Percentiles rank a stretch among this genome's conserved stretches.
These are phyloP conservation scores for Petrophora chlorosata DNA, from an alignment of 2,888 invertebrate genomes.

Conservation along the genomic window DNA sequence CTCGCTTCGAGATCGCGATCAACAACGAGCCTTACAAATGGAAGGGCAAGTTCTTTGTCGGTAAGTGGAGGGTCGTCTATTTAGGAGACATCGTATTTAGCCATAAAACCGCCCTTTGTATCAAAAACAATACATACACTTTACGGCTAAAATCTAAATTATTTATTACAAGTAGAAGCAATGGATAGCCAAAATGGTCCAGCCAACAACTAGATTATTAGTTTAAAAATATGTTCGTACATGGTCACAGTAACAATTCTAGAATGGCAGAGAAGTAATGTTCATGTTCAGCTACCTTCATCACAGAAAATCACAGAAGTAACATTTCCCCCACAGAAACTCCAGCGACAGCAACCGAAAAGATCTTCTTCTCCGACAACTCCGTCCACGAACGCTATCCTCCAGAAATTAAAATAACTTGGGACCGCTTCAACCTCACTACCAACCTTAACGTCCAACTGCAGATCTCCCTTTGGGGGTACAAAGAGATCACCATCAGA, in stretches of 20 bases:
- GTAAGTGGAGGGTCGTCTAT: conserved; percentile 83
- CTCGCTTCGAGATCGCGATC: conserved; percentile 93
- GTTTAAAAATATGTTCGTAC: too few species aligned
- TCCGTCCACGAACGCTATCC: conserved; percentile 89
- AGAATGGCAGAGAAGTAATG: too few species aligned
- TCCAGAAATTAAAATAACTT: conserved; percentile 89
- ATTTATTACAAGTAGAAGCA: too few species aligned
- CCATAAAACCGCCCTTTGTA: too few species aligned
- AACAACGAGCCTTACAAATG: conserved; percentile 93
- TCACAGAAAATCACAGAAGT: neutral
- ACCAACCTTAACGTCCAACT: conserved; percentile 90
- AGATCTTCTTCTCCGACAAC: conserved; percentile 91
- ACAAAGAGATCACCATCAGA: conserved; percentile 91
- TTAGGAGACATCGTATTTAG: too few species aligned
- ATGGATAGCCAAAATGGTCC: too few species aligned
- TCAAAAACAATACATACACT: too few species aligned
- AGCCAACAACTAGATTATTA: too few species aligned
- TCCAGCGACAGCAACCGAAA: conserved; percentile 93
- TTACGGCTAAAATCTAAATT: too few species aligned
- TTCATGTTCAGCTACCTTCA: too few species aligned
- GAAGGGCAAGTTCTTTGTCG: conserved; percentile 95
- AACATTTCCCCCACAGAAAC: conserved; percentile 85
- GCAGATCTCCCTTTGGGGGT: conserved; percentile 94
- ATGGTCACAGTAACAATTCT: too few species aligned
- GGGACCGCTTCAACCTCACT: conserved; percentile 94